Base-by-base conservation (phyloP, 2,888 invertebrate species). In the Dascillus cervinus region DNA sequence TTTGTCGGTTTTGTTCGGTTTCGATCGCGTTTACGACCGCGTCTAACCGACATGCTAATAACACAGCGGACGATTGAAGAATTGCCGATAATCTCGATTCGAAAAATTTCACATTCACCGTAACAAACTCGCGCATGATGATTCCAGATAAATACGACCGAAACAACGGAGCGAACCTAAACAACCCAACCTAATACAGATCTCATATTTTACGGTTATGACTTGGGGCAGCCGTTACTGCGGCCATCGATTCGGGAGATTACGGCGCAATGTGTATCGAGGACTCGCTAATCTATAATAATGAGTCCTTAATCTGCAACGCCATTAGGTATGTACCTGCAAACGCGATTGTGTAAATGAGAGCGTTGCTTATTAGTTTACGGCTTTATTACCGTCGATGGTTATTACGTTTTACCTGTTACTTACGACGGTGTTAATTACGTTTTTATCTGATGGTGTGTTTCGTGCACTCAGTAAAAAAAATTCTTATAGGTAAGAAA, bases 241-340 rank as follows among this genome's bases (percentile, higher is more conserved):
- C 26, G 31, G 34, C 37, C 15, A 37, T 37, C 37, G 41, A 37
- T 37, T 37, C 19, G 28, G 34, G 26, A 37, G 34, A 37, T 37
- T 37, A 37, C 31, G 29, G 33, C 34, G 37, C 39, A 41, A 33
- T 41, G 35, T 35, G 35, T 38, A 41, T 41, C 41, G 37, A 41
- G 35, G 36, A 40, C 39, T 37, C 32, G 45, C 42, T 47, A 46
- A 47, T 47, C 45, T 42, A 31, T 39, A 39, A 44, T 47, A 47
- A 47, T 44, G 45, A 46, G 38, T 43, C 45, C 45, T 44, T 47
- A 47, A 47, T 47, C 47, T 46, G 39, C 38, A 41, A 20, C 35
- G 42, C 42, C 43, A 45, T 45, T 47, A 47, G 41, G 37, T 23
- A 29, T 22, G 29, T 29, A 29, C 14, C 37, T 30, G 40, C 45